These are phyloP conservation scores for Ifrita kowaldi DNA, from an alignment of 2,113 vertebrate genomes.

Conservation along the genomic window DNA sequence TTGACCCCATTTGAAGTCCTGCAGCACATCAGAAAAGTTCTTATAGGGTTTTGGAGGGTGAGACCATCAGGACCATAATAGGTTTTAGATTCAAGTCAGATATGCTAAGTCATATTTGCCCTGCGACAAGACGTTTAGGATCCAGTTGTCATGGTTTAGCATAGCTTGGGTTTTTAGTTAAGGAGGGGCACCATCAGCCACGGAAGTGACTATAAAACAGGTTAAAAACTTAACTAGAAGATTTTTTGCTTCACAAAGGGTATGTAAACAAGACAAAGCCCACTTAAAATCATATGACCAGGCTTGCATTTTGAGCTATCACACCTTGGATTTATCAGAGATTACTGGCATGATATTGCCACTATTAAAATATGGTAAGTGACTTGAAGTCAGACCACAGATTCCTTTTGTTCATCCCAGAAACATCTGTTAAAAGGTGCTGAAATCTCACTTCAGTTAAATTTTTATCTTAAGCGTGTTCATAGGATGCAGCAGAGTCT, in stretches of 20 bases:
- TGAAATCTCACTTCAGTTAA: background rate
- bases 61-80: background rate
- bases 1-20: background rate
- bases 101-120: background rate
- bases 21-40: background rate
- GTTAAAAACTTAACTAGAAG: background rate
- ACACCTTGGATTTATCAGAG: background rate
- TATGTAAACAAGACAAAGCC: background rate
- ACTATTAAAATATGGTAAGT: background rate
- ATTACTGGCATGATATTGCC: background rate
- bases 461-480: background rate
- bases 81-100: background rate
- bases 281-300: background rate
- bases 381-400: background rate
- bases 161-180: no score
- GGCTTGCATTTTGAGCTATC: background rate
- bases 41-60: background rate
- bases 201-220: no score
- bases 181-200: no score
- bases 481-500: background rate
- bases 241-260: background rate
- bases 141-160: no score
- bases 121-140: background rate
- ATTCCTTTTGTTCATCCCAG: background rate
- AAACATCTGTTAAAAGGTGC: background rate